Base-by-base conservation (phyloP, 2,888 invertebrate genomes). In the Leucania comma region DNA sequence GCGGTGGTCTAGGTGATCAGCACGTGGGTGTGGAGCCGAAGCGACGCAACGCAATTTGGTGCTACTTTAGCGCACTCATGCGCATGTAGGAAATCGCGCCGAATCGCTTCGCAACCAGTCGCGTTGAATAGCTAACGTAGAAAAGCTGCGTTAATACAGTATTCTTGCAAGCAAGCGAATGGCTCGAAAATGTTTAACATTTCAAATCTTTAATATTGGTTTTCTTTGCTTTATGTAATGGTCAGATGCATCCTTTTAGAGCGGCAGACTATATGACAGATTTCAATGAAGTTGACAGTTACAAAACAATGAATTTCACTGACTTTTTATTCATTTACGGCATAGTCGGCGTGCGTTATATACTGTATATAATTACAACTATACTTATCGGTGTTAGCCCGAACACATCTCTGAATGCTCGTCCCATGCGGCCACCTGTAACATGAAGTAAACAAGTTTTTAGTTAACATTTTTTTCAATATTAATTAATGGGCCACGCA, bases 401-500 rank as follows among this genome's bases (percentile, higher is more conserved):
- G 98, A 97, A 93, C 98, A 98, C 88, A 98, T 97, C 93, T 98
- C 98, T 8, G 98, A 98, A 93, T 98, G 98, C 71, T 98, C 98
- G 90, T 98, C 98, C 98, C 98, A 98, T 51, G 98, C 98, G 51
- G 97, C 96, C 56, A 98, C 97, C 98, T 98, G 93, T 0, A 96
- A 96, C 78, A 83, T 84, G 74, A 76, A 73, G 68, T 63, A 61
- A 14, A 17, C 8, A 29, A 54, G 17, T 8, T 17, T 53, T 42
- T 42, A 17, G 17, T 17, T 42, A 42, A 42, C 5, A 42, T 42
- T 17, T 3, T 17, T 12, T 42, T 42, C 17, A 42, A 42, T 8
- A 29, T 29, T 29, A 4, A 29, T 29, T 29, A 4, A 29, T 29
- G 29, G 29, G 29, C 29, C 29, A 29, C 29, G 29, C 3, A 2